phyloP scores from a whole-genome alignment of 1,140 invertebrate species.

The Apis dorsata region DNA sequence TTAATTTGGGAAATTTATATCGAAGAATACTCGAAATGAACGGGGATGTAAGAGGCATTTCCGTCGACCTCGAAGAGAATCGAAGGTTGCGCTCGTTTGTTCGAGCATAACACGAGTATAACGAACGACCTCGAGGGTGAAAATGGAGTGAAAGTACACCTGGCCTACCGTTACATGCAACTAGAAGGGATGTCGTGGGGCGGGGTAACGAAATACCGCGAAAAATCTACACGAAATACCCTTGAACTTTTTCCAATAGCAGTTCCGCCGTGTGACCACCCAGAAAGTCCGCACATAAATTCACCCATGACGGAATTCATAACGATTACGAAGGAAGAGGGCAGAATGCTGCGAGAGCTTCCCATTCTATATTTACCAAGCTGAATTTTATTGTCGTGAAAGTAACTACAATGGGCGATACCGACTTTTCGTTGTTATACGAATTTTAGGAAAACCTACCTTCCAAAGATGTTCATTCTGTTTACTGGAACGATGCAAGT shows the following conservation, averaged over 20 bases:
- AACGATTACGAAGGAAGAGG: slow-evolving; percentile 61
- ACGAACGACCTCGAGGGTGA: slow-evolving; percentile 32
- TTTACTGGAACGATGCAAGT: too few relatives aligned
- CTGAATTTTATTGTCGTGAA: slow-evolving; percentile 50
- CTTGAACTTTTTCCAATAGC: slow-evolving; percentile 30
- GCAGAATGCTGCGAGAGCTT: slow-evolving; percentile 35
- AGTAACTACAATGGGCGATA: slow-evolving; percentile 19
- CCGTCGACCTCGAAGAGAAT: background rate
- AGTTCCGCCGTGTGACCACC: slow-evolving; percentile 51
- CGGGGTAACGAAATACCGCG: slow-evolving; percentile 48
- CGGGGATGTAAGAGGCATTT: background rate
- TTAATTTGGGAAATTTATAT: slow-evolving; percentile 11
- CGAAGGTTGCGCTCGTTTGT: background rate
- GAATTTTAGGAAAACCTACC: slow-evolving; percentile 15
- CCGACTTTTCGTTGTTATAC: slow-evolving; percentile 25
- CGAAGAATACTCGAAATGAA: background rate
- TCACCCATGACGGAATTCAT: slow-evolving; percentile 46
- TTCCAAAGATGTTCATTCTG: background rate
- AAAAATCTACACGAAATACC: slow-evolving; percentile 59
- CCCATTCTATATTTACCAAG: slow-evolving; percentile 58
- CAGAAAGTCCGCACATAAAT: slow-evolving; percentile 67
- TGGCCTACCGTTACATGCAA: slow-evolving; percentile 57
- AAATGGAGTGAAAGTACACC: slow-evolving; percentile 63
- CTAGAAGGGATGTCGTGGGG: slow-evolving; percentile 4
- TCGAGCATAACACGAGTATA: too few relatives aligned